Evolutionary conservation across 2,113 vertebrate species (phyloP).

Genomic region (Irena cyanogastra): DNA sequence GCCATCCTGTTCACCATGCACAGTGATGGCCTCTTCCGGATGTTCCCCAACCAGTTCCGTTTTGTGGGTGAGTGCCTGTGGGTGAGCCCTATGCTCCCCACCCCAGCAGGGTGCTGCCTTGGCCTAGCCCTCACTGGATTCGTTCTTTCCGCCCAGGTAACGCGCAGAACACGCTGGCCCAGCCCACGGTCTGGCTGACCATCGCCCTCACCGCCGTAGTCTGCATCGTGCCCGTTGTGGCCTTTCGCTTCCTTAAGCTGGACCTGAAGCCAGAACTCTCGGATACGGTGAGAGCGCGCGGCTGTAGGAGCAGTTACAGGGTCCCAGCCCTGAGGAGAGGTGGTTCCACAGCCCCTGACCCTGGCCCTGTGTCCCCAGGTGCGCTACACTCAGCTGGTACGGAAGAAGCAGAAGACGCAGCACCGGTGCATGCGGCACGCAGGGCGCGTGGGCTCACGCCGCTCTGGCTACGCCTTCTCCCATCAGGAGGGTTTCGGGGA

Average conservation of each 20-base stretch:
- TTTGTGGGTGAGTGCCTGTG: constrained; percentile 82
- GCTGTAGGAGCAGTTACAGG: rapidly evolving
- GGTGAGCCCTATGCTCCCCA: rapidly evolving
- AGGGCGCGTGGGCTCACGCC: constrained; percentile 74
- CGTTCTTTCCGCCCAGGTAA: constrained; percentile 68
- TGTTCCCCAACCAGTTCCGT: constrained; percentile 92
- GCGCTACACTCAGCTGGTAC: constrained; percentile 88
- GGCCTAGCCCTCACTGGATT: rapidly evolving
- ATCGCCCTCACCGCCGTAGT: constrained; percentile 86
- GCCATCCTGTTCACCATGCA: constrained; percentile 90
- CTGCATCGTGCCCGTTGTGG: constrained; percentile 89
- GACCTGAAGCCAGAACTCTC: constrained; percentile 89
- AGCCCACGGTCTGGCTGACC: constrained; percentile 91
- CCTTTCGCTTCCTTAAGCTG: constrained; percentile 92
- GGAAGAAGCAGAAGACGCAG: constrained; percentile 84
- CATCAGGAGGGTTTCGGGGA: constrained; percentile 95
- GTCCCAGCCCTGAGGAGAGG: background rate
- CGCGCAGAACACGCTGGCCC: constrained; percentile 85
- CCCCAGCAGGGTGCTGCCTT: background rate
- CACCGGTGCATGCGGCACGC: constrained; percentile 71
- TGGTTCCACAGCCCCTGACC: background rate
- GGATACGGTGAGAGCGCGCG: constrained; percentile 77
- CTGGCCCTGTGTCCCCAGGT: constrained; percentile 69
- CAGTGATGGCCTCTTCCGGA: constrained; percentile 85
- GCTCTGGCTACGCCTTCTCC: constrained; percentile 91